Evolutionary conservation across 2,113 vertebrate genomes (phyloP).

Genomic region (Canis aureus): DNA sequence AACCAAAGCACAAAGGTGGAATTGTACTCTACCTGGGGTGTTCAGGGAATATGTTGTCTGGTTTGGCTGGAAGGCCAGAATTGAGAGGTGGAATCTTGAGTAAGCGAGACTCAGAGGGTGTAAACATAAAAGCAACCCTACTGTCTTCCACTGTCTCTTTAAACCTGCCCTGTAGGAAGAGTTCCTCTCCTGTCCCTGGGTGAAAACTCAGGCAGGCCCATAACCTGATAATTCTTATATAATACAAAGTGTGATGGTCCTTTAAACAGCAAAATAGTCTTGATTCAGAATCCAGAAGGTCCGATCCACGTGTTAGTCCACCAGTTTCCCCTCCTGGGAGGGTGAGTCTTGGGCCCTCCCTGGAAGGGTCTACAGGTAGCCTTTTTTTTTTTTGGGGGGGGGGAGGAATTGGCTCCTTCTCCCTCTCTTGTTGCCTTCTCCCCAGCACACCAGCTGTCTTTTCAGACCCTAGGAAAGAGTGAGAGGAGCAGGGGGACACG

Average conservation of each 20-base stretch:
- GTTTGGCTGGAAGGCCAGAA: not conserved
- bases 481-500: not conserved
- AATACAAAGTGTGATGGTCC: not conserved
- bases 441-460: not conserved
- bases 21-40: not conserved
- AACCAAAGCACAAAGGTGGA: not conserved
- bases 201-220: not conserved
- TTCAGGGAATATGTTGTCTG: not conserved
- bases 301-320: rapidly evolving
- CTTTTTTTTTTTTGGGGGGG: no score
- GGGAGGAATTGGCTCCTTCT: rapidly evolving
- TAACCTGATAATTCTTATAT: not conserved
- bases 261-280: not conserved
- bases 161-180: not conserved
- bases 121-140: not conserved
- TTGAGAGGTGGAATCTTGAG: not conserved
- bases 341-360: not conserved
- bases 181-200: not conserved
- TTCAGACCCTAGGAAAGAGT: not conserved
- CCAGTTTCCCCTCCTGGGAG: not conserved
- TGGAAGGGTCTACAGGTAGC: not conserved
- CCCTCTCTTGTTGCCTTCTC: not conserved
- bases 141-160: not conserved
- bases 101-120: not conserved
- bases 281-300: not conserved